phyloP scores from a whole-genome alignment of 2,888 invertebrate genomes.

The Lycaena phlaeas region DNA sequence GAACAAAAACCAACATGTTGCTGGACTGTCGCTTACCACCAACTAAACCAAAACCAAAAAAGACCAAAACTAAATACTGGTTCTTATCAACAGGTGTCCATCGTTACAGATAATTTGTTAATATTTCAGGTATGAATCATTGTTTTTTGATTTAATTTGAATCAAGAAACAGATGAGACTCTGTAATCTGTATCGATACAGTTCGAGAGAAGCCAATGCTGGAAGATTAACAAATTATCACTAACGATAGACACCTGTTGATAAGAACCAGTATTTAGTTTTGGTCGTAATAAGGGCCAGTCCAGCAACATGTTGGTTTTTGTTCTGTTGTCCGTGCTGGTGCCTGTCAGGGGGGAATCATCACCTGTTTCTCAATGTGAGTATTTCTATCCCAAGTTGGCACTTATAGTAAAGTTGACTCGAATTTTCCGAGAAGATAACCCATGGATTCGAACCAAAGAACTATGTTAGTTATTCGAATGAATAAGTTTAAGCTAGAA shows the following conservation, averaged over 20 bases:
- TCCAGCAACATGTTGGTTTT: background rate
- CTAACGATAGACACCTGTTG: slow-evolving; percentile 1
- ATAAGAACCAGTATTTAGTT: background rate
- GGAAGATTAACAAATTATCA: background rate
- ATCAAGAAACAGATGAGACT: too few species aligned
- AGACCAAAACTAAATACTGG: background rate
- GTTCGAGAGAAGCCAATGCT: too few species aligned
- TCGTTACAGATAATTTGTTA: background rate
- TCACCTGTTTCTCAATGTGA: background rate
- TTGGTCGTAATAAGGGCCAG: background rate
- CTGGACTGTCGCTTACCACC: background rate
- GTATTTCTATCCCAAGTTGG: background rate
- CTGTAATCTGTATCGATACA: too few species aligned
- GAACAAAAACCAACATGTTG: background rate
- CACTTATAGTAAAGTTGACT: too few species aligned
- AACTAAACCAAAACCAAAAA: too few species aligned
- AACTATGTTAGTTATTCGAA: too few species aligned
- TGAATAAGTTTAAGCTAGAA: too few species aligned
- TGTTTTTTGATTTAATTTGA: too few species aligned
- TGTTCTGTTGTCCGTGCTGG: background rate
- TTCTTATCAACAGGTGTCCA: slow-evolving; percentile 4
- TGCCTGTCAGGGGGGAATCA: background rate
- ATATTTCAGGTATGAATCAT: background rate
- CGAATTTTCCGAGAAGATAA: too few species aligned
- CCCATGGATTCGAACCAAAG: too few species aligned